Evolutionary conservation across 2,888 invertebrate species (phyloP).

Genomic region (Clepsis dumicolana): DNA sequence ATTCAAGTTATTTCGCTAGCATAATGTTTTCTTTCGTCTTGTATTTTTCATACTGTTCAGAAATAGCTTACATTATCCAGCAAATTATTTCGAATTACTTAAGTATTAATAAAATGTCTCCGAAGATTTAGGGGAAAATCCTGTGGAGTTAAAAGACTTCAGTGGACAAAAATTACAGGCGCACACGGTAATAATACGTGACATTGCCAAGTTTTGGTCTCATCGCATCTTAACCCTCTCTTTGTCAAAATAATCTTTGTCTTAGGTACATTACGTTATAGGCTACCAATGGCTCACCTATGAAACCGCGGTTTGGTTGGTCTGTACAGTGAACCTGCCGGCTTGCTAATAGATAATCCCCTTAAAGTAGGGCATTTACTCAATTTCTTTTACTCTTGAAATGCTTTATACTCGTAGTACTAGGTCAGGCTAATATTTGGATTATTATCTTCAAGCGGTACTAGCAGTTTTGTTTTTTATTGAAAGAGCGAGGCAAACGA

Average conservation of each 20-base stretch:
- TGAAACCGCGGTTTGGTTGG: no score
- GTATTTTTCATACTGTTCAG: conserved; percentile 8
- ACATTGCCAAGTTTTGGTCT: conserved; percentile 1
- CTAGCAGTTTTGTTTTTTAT: no score
- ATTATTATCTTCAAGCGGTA: no score
- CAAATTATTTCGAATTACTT: neutral
- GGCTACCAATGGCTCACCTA: no score
- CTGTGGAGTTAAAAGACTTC: neutral
- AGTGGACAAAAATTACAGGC: neutral
- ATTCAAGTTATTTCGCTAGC: conserved; percentile 30
- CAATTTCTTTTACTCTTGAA: no score
- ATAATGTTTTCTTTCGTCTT: conserved; percentile 5
- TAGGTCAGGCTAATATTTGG: no score
- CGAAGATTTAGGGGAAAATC: neutral
- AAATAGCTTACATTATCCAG: neutral
- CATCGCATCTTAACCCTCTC: neutral
- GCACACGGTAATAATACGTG: neutral
- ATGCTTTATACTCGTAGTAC: no score
- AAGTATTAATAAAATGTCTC: neutral
- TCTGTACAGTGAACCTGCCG: no score
- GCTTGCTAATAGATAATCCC: no score
- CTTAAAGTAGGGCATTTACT: no score
- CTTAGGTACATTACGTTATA: no score
- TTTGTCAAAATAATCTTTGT: neutral
- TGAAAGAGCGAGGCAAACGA: no score